Conservation (phyloP, 2,797 vertebrate genomes). For the Scolopax rusticola region DNA sequence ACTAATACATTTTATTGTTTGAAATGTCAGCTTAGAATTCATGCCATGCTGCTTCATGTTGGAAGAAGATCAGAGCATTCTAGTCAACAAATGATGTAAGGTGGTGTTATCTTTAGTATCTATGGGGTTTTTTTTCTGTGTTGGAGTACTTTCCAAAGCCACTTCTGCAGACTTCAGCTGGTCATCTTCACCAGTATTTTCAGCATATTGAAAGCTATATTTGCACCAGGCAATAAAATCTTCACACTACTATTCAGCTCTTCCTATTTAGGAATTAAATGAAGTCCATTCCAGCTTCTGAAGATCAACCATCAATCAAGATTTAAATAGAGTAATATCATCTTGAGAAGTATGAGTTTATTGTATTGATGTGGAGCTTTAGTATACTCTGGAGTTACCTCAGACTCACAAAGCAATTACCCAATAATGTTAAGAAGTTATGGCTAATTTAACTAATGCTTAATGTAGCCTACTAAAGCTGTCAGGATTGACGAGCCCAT, state of each 20-base stretch:
- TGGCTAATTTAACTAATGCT: constrained; percentile 81
- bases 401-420: constrained; percentile 79
- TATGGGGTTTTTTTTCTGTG: fast-evolving
- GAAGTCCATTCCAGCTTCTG: background rate
- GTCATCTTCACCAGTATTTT: background rate
- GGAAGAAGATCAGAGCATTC: background rate
- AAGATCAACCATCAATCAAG: constrained; percentile 12
- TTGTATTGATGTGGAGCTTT: constrained; percentile 54
- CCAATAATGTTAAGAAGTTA: constrained; percentile 79
- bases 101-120: background rate
- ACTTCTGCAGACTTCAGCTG: background rate
- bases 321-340: constrained; percentile 32
- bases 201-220: background rate
- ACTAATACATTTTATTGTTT: background rate
- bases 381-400: constrained; percentile 72
- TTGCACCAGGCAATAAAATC: background rate
- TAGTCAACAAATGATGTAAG: background rate
- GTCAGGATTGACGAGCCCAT: constrained; percentile 74
- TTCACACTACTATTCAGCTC: background rate
- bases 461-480: constrained; percentile 76
- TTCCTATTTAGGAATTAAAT: background rate
- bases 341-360: constrained; percentile 35
- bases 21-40: background rate
- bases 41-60: background rate
- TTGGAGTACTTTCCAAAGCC: background rate